A percentile compares a stretch with the other conserved stretches of the same genome.
phyloP scores from a whole-genome alignment of 2,888 invertebrate genomes.

The Atherix ibis region DNA sequence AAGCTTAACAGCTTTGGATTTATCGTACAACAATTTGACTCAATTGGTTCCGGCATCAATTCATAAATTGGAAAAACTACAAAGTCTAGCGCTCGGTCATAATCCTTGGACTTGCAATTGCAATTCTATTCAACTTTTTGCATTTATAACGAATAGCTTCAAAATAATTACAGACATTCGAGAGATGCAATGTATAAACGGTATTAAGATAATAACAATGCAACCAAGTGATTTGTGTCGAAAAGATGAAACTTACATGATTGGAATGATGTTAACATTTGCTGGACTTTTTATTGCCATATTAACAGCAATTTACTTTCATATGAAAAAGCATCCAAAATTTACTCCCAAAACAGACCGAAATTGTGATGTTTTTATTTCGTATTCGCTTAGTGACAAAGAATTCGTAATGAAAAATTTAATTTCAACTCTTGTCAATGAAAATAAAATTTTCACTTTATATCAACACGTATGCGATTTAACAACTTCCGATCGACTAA shows the following conservation, averaged over 20 bases:
- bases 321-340: conserved; percentile 51
- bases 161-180: conserved; percentile 21
- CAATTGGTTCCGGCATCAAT: conserved; percentile 32
- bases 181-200: conserved; percentile 21
- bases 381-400: conserved; percentile 63
- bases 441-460: conserved; percentile 45
- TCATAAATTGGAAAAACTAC: conserved; percentile 32
- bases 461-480: conserved; percentile 62
- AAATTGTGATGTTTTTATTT: conserved; percentile 62
- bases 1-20: conserved; percentile 35
- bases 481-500: conserved; percentile 56
- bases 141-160: conserved; percentile 36
- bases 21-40: conserved; percentile 41
- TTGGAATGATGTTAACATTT: conserved; percentile 32
- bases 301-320: conserved; percentile 39
- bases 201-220: conserved; percentile 14
- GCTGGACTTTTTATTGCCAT: conserved; percentile 34
- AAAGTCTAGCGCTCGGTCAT: conserved; percentile 37
- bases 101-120: conserved; percentile 61
- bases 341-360: too few relatives aligned
- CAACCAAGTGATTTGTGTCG: conserved; percentile 34
- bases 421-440: conserved; percentile 47
- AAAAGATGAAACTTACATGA: conserved; percentile 21
- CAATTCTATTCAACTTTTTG: conserved; percentile 39
- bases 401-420: conserved; percentile 49